These are phyloP conservation scores for Chelmon rostratus DNA, from an alignment of 2,797 vertebrate genomes.

Conservation along the genomic window DNA sequence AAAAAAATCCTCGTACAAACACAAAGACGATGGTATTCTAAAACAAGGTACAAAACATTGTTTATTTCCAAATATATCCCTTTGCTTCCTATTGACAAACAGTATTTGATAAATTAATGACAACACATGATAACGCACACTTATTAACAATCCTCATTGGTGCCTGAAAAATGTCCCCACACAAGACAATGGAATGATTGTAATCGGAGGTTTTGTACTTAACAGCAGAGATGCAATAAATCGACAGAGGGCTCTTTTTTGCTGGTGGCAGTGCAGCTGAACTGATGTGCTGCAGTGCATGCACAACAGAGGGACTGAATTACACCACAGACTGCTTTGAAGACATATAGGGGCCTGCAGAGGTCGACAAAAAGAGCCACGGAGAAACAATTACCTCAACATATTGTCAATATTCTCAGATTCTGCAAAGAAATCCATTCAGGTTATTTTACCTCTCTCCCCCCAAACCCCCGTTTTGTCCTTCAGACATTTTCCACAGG, in stretches of 20 bases:
- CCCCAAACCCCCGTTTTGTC: conserved; percentile 19
- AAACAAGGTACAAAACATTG: conserved; percentile 72
- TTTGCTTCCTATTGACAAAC: conserved; percentile 67
- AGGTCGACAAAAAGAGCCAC: conserved; percentile 16
- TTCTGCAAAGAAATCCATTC: conserved; percentile 38
- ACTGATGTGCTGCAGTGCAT: conserved; percentile 43
- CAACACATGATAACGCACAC: conserved; percentile 39
- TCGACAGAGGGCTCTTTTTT: conserved; percentile 28
- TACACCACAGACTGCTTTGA: conserved; percentile 24
- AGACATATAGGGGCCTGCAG: conserved; percentile 10
- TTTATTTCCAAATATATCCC: conserved; percentile 85
- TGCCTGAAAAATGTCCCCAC: conserved; percentile 31
- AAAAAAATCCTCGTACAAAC: neutral
- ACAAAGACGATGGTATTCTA: conserved; percentile 19
- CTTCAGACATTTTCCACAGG: conserved; percentile 39
- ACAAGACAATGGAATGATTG: conserved; percentile 42
- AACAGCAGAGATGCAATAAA: conserved; percentile 40
- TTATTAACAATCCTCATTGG: conserved; percentile 49
- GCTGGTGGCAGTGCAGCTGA: conserved; percentile 47
- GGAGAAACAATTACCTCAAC: conserved; percentile 39
- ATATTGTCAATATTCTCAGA: conserved; percentile 54
- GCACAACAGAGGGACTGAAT: conserved; percentile 41
- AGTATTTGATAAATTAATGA: conserved; percentile 72
- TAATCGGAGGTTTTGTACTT: conserved; percentile 33
- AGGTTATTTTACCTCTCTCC: conserved; percentile 32